Conservation (phyloP, 2,113 vertebrate species). For the Mustela nigripes region DNA sequence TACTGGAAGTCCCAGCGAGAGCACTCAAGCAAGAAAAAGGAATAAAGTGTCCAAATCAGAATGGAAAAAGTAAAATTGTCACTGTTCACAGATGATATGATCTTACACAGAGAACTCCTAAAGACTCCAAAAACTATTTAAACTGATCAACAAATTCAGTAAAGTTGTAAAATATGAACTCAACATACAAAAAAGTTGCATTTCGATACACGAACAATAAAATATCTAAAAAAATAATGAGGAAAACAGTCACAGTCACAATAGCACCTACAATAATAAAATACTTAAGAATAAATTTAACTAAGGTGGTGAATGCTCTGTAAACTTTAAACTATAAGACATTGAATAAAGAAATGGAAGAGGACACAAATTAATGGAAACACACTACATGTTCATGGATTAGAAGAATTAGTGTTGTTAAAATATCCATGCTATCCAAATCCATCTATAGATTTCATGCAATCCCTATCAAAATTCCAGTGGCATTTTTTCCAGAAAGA, state of each 20-base stretch:
- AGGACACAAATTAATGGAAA: neutral
- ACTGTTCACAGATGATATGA: neutral
- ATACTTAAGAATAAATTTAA: neutral
- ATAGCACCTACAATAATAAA: neutral
- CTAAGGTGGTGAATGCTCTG: neutral
- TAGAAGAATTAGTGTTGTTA: neutral
- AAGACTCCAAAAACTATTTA: neutral
- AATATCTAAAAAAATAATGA: neutral
- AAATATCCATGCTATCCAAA: conserved; percentile 10
- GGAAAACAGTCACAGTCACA: neutral
- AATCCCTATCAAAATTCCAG: conserved; percentile 15
- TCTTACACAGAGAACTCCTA: neutral
- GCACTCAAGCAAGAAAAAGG: neutral
- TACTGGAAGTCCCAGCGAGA: neutral
- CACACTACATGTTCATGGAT: neutral
- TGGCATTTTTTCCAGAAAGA: neutral
- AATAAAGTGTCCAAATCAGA: neutral
- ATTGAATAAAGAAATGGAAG: neutral
- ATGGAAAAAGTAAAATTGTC: neutral
- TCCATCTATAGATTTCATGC: neutral
- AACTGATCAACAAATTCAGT: neutral
- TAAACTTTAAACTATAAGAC: neutral
- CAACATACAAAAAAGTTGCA: neutral
- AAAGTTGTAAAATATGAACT: neutral
- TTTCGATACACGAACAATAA: neutral